Conservation (phyloP, 2,113 vertebrate genomes). For the Brachionichthys hirsutus region DNA sequence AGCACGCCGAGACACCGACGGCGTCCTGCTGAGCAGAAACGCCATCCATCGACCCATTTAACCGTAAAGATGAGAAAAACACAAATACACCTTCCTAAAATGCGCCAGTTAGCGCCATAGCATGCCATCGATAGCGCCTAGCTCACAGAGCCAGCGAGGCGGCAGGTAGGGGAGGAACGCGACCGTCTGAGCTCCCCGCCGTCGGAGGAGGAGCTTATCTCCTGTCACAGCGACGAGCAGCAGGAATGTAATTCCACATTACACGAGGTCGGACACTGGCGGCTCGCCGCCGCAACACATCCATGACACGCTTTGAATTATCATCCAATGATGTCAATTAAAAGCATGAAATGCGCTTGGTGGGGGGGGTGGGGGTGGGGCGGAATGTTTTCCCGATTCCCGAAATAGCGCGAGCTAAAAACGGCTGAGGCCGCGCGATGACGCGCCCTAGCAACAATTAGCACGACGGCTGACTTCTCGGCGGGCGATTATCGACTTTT, state of each 20-base stretch:
- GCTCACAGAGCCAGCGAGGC: conserved; percentile 12
- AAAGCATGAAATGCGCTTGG: conserved; percentile 74
- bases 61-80: too few relatives aligned
- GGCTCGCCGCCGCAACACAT: conserved; percentile 68
- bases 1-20: too few relatives aligned
- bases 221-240: conserved; percentile 68
- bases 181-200: conserved; percentile 43
- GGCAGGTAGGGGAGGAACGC: conserved; percentile 7
- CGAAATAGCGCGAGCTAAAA: conserved; percentile 39
- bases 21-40: too few relatives aligned
- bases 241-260: conserved; percentile 70
- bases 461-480: conserved; percentile 6
- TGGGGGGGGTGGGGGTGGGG: conserved; percentile 2
- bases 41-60: too few relatives aligned
- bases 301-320: conserved; percentile 72
- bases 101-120: too few relatives aligned
- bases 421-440: conserved; percentile 26
- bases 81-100: too few relatives aligned
- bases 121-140: too few relatives aligned
- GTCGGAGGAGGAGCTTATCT: conserved; percentile 70
- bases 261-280: conserved; percentile 70
- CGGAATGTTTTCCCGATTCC: conserved; percentile 35
- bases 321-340: conserved; percentile 74
- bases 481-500: conserved; percentile 20
- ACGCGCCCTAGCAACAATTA: conserved; percentile 15